Evolutionary conservation across 2,888 invertebrate genomes (phyloP), one percentile per base, ranked within the genome.

Genomic region (Drosophila neotestacea): DNA sequence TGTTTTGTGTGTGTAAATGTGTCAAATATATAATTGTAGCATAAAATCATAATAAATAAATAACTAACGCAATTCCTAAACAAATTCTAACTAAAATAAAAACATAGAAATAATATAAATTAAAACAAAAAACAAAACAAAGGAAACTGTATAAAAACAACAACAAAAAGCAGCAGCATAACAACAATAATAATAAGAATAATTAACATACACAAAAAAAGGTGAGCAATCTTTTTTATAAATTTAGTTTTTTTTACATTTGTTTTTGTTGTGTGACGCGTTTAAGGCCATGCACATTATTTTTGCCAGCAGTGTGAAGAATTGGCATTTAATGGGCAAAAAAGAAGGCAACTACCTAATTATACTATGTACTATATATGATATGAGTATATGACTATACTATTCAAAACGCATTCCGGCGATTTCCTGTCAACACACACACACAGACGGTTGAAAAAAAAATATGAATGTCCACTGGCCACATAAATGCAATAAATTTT

Each of bases 401-500:
- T 61, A 30, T 48, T 38, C 52, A 39, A 76, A 84, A 69, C 79
- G 79, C 78, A 85, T 83, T 83, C 83, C 81, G 75, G 73, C 77
- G 69, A 85, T 86, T 86, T 85, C 84, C 84, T 85, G 84, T 85
- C 84, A 78, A 75, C 61, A 59, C 41, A 58, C 46, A 51, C 60
- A 52, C 41, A 51, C 16, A 70, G 76, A 70, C 75, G 64, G 81
- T 36, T 34, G 38, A 6, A 11, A 30, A 63, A 63, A 63, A 55
- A 65, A 58, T 59, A 30, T 61, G 30, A 68, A 68, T 81, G 84
- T 86, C 84, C 73, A 73, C 70, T 73, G 75, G 42, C 67, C 86
- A 65, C 84, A 84, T 72, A 84, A 79, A 84, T 86, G 86, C 81
- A 77, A 85, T 85, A 85, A 85, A 85, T 85, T 85, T 79, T 59